These are phyloP conservation scores for Pogonophryne albipinna DNA, from an alignment of 2,797 vertebrate genomes.

Conservation along the genomic window DNA sequence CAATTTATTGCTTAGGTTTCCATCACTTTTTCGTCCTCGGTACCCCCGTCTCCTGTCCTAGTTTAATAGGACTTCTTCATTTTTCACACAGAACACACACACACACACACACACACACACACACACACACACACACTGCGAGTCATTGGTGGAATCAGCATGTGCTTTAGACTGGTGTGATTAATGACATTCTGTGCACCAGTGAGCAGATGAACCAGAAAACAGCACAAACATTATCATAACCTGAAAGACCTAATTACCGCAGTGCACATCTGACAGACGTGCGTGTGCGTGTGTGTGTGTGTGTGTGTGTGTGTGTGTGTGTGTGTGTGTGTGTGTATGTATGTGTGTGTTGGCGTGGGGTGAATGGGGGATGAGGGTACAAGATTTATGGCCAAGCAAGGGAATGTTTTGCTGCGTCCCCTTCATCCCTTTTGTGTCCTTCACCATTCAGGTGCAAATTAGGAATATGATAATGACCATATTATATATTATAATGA, in stretches of 20 bases:
- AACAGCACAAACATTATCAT: constrained; percentile 83
- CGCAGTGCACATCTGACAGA: constrained; percentile 67
- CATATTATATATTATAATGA: constrained; percentile 70
- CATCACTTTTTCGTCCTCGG: neutral
- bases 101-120: constrained; percentile 11
- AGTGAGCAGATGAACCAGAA: constrained; percentile 76
- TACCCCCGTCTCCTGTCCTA: neutral
- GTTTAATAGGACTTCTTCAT: neutral
- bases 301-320: constrained; percentile 8
- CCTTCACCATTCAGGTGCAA: constrained; percentile 65
- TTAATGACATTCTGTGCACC: constrained; percentile 74
- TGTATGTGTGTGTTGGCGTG: neutral
- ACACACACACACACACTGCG: constrained; percentile 20
- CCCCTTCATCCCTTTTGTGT: constrained; percentile 61
- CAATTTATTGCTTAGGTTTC: constrained; percentile 6
- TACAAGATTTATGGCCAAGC: constrained; percentile 76
- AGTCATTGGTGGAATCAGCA: constrained; percentile 58
- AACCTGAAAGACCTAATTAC: constrained; percentile 82
- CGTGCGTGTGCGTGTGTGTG: constrained; percentile 29
- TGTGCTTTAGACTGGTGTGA: constrained; percentile 74
- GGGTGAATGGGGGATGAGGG: constrained; percentile 14
- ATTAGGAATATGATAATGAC: constrained; percentile 73
- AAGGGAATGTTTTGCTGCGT: constrained; percentile 53
- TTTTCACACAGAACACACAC: neutral
- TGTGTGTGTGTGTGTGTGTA: too few species aligned